Evolutionary conservation across 2,113 vertebrate species (phyloP), one percentile per base, ranked within the genome.

Genomic region (Pholis gunnellus): DNA sequence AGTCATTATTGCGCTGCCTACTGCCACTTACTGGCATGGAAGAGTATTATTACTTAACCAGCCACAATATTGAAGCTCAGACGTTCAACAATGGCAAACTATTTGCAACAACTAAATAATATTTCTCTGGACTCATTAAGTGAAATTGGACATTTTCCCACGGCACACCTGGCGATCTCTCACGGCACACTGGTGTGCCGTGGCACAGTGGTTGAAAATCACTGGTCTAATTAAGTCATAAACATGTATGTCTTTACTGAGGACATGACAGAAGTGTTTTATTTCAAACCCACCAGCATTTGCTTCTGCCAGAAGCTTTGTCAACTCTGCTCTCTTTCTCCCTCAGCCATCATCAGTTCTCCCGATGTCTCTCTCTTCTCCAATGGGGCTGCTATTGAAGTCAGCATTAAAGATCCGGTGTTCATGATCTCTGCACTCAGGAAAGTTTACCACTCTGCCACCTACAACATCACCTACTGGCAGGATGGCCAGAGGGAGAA

Each of bases 401-500:
- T 94, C 42, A 75, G 38, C 66, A 91, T 95, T 20, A 74, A 18
- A 17, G 90, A 94, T 8, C 95, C 95, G 1, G 80, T 42, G 27
- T 87, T 95, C 14, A 36, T 1, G 0, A 2, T 54, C 0, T 87
- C 75, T 0, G 0, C 0, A 0, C 44, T 95, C 27, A 87, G 50
- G 42, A 1, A 15, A 0, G 9, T 87, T 2, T 95, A 84, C 82
- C 7, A 0, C 6, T 6, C 0, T 0, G 18, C 74, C 40, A 42
- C 8, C 8, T 95, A 94, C 84, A 87, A 75, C 56, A 76, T 95
- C 60, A 87, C 20, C 67, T 95, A 92, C 80, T 95, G 95, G 95
- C 86, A 88, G 57, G 29, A 90, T 9, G 81, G 71, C 31, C 59
- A 88, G 3, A 20, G 17, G n/a, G 31, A 85, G 3, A 74, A 91